These are phyloP conservation scores for Hoplodrina ambigua DNA, from an alignment of 2,888 invertebrate species.

Conservation along the genomic window DNA sequence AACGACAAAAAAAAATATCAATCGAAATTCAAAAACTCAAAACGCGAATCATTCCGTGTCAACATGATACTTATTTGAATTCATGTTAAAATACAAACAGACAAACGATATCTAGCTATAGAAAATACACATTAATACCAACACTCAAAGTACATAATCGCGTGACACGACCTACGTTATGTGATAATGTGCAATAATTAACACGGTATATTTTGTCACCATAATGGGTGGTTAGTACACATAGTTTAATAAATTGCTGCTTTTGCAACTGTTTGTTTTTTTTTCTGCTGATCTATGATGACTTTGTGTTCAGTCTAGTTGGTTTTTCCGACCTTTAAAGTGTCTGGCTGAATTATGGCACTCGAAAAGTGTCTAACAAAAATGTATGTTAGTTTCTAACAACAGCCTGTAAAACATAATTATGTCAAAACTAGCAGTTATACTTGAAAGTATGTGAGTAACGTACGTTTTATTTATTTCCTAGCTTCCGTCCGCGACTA, in stretches of 20 bases:
- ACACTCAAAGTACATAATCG: slow-evolving; percentile 60
- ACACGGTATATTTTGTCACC: slow-evolving; percentile 57
- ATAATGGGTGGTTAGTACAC: slow-evolving; percentile 33
- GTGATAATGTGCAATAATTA: slow-evolving; percentile 73
- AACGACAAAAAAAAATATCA: too few species aligned
- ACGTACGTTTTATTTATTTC: too few species aligned
- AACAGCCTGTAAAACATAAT: too few species aligned
- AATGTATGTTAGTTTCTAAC: too few species aligned
- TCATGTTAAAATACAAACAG: background rate
- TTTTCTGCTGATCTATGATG: slow-evolving; percentile 41
- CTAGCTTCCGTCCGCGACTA: too few species aligned
- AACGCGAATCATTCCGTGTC: too few species aligned
- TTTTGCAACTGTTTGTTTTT: slow-evolving; percentile 40
- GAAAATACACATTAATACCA: slow-evolving; percentile 29
- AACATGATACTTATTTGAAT: background rate
- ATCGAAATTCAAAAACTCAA: too few species aligned
- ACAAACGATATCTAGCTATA: background rate
- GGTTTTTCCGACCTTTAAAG: too few species aligned
- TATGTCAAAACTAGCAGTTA: too few species aligned
- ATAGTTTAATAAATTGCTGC: slow-evolving; percentile 50
- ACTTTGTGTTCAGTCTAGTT: slow-evolving; percentile 11
- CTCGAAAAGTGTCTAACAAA: too few species aligned
- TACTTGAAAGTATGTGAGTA: too few species aligned
- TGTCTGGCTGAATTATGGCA: too few species aligned
- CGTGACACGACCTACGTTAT: slow-evolving; percentile 67